phyloP scores from a whole-genome alignment of 2,888 invertebrate genomes.

The Scaptomyza reducta region DNA sequence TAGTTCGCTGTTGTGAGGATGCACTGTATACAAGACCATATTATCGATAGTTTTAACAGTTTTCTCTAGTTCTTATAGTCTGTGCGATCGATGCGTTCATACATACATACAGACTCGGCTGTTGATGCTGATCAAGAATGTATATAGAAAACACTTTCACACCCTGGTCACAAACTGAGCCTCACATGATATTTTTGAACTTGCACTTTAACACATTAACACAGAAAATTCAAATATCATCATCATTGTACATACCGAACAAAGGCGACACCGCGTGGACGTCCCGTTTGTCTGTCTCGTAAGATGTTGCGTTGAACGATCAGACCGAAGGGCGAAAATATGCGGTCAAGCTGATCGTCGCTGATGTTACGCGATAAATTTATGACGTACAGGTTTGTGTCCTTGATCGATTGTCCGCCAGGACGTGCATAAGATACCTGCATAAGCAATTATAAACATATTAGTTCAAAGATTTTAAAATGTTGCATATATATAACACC shows the following conservation, averaged over 20 bases:
- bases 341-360: constrained; percentile 91
- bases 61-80: no score
- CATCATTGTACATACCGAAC: constrained; percentile 87
- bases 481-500: not conserved
- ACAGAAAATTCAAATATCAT: no score
- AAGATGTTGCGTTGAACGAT: constrained; percentile 96
- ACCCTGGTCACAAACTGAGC: no score
- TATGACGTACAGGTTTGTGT: constrained; percentile 96
- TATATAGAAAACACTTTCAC: no score
- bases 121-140: no score
- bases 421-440: constrained; percentile 95
- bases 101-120: no score
- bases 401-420: constrained; percentile 95
- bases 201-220: no score
- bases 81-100: no score
- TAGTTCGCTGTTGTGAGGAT: no score
- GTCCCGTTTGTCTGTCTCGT: constrained; percentile 93
- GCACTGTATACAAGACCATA: no score
- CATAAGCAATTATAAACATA: not conserved
- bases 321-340: constrained; percentile 94
- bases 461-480: constrained; percentile 1
- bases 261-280: constrained; percentile 96
- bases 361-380: constrained; percentile 94
- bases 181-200: no score
- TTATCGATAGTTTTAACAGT: no score